Base-by-base conservation (phyloP, 2,113 vertebrate species). In the Acrocephalus kingi region DNA sequence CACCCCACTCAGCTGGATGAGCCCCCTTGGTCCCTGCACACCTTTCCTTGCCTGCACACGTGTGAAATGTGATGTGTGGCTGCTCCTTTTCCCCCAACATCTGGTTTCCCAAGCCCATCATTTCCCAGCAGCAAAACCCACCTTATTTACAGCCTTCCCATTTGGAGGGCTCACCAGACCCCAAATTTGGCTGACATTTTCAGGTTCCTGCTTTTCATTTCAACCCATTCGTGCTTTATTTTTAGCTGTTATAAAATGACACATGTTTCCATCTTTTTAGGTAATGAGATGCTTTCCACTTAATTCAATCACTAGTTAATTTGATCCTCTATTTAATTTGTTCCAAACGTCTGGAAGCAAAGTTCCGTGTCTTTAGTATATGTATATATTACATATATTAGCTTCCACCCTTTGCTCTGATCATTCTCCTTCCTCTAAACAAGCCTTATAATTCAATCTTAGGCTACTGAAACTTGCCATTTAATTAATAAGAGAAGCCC, bases 231-330 rank as follows among this genome's bases (percentile, higher is more conserved):
- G 96, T 94, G 46, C 92, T 95, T 96, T 97, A 97, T 97, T 97
- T 96, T 97, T 97, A 96, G 97, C 90, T 68, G 62, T 95, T 96
- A 94, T 96, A 96, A 96, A 96, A 94, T 93, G 95, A 94, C 90
- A 96, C 87, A 84, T 92, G 87, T 96, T 97, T 97, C 94, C 46
- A 14, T 91, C 97, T 91, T 95, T 90, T 90, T 96, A 96, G 96
- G 93, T 96, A 97, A 97, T 96, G 95, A 97, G 94, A 94, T 95
- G 96, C 87, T 96, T 97, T 95, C 94, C 93, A 94, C 94, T 97
- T 96, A 96, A 97, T 96, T 97, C 97, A 96, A 95, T 96, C 84
- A 83, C 95, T 91, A 66, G 91, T 96, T 96, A 97, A 97, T 97
- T 95, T 94, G 95, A 96, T 94, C 97, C 82, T 87, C 82, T 91